Conservation (phyloP, 2,888 invertebrate species). For the Selenia dentaria region DNA sequence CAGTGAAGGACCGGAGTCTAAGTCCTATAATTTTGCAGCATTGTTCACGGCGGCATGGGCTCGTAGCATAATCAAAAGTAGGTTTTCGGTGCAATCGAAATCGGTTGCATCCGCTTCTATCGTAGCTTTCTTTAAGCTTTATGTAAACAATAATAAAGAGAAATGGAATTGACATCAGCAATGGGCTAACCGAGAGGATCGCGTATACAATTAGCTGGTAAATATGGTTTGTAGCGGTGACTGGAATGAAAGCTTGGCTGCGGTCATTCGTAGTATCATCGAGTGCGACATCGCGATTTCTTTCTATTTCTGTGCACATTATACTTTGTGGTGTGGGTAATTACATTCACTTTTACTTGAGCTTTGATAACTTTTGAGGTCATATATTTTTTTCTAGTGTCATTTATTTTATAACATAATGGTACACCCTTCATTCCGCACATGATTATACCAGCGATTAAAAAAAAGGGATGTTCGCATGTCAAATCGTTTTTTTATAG, state of each 20-base stretch:
- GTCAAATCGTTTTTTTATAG: no score
- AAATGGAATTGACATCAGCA: slow-evolving; percentile 29
- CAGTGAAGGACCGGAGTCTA: slow-evolving; percentile 67
- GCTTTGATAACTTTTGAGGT: slow-evolving; percentile 57
- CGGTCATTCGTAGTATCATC: slow-evolving; percentile 59
- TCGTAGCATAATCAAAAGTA: slow-evolving; percentile 65
- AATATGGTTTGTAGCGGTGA: slow-evolving; percentile 34
- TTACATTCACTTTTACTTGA: slow-evolving; percentile 56
- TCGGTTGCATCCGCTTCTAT: slow-evolving; percentile 57
- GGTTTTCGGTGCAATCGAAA: slow-evolving; percentile 77
- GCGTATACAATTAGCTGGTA: slow-evolving; percentile 29
- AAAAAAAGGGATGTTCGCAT: no score
- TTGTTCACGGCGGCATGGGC: slow-evolving; percentile 64
- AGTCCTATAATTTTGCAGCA: slow-evolving; percentile 76
- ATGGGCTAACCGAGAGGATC: slow-evolving; percentile 25
- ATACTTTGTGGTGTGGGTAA: slow-evolving; percentile 64
- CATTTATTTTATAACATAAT: slow-evolving; percentile 56
- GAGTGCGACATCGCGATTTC: slow-evolving; percentile 67
- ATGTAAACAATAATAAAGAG: slow-evolving; percentile 29
- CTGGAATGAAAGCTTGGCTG: slow-evolving; percentile 44
- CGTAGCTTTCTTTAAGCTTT: slow-evolving; percentile 53
- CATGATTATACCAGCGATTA: no score
- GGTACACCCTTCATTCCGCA: no score
- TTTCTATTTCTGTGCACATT: slow-evolving; percentile 65
- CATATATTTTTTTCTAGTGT: slow-evolving; percentile 46